Evolutionary conservation across 1,140 invertebrate genomes (phyloP), one percentile per base, ranked within the genome.

Genomic region (Drosophila parvula): DNA sequence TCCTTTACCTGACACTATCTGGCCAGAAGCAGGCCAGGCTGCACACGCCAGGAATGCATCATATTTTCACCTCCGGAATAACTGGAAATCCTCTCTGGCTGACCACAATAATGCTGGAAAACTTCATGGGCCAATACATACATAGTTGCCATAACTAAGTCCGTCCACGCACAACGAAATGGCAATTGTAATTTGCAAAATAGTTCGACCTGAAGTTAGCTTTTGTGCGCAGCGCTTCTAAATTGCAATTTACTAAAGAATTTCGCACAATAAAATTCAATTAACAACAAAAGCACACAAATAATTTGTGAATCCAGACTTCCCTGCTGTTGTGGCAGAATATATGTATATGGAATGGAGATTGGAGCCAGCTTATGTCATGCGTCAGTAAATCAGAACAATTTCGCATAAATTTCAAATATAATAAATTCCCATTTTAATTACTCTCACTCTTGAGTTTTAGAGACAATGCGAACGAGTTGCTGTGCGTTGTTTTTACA

Each of bases 191-290:
- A 82, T 82, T 82, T 82, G 67, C 38, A 62, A 82, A 85, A 79
- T 79, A 60, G 74, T 78, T 75, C 44, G 48, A 69, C 51, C 36
- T 41, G 27, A 32, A 65, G 53, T 28, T 32, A 27, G 71, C 71
- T 57, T 48, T 48, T 45, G 36, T 69, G 9, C 38, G 45, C 32
- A 16, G 22, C 36, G 41, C 53, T 50, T 32, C 81, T 69, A 58
- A 76, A 79, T 76, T 81, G 79, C 77, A 85, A 82, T 85, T 85
- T 85, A 30, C 59, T 7, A 61, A 86, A 65, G 82, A 86, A 86
- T 86, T 81, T 79, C 27, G 57, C 50, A 68, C 51, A 84, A 84
- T 78, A 27, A 63, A 78, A 84, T 78, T 73, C 62, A 77, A 84
- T 84, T 84, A 83, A 71, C 56, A 81, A 56, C 32, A 55, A 71